phyloP scores from a whole-genome alignment of 2,888 invertebrate species.

The Lepidochrysops patricia region DNA sequence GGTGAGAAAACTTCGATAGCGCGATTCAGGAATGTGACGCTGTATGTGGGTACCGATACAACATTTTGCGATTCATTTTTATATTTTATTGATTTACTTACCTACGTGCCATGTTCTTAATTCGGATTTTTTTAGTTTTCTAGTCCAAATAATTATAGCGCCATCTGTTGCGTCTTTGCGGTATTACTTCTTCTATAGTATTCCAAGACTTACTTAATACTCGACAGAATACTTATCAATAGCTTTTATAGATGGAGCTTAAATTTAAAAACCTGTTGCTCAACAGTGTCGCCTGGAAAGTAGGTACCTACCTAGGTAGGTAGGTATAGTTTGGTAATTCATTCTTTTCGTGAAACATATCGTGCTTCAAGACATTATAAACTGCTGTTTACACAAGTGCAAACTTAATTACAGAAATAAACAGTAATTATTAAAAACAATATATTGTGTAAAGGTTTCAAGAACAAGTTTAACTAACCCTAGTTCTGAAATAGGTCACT shows the following conservation, averaged over 20 bases:
- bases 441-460: background rate
- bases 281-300: too few relatives aligned
- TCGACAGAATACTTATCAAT: background rate
- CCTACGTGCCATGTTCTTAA: too few relatives aligned
- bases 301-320: too few relatives aligned
- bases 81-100: too few relatives aligned
- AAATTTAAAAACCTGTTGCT: background rate
- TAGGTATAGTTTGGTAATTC: background rate
- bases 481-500: background rate
- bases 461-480: background rate
- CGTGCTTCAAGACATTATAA: too few relatives aligned
- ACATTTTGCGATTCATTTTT: too few relatives aligned
- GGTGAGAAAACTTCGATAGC: too few relatives aligned
- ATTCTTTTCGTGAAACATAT: background rate
- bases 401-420: background rate
- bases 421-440: background rate
- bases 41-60: too few relatives aligned
- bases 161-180: background rate
- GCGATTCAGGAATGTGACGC: too few relatives aligned
- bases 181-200: background rate
- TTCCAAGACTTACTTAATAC: background rate
- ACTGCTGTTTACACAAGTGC: too few relatives aligned
- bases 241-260: background rate
- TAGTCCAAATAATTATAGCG: background rate
- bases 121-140: background rate